Base-by-base conservation (phyloP, 1,140 invertebrate genomes). In the Ditylenchus dipsaci region DNA sequence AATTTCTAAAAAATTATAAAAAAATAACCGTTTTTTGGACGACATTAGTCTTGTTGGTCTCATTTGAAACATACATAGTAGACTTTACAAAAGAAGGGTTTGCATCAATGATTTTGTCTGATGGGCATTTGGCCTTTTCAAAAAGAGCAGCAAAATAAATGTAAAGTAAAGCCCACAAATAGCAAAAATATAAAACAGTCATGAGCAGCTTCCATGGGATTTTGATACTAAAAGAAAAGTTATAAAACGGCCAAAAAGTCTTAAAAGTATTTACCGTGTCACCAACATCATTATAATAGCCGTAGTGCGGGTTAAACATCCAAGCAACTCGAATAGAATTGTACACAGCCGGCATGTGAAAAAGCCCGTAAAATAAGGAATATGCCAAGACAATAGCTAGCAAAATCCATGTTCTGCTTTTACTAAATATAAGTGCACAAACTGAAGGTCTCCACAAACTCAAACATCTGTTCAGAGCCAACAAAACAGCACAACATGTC, bases 281-380 rank as follows among this genome's bases (percentile, higher is more conserved):
- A 23, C n/a, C 49, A n/a, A 65, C 15, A 27, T 1, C 64, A 66
- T 66, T 58, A 7, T 1, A 19, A 30, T 68, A 68, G 0, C 66
- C 66, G 42, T 19, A 15, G 27, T 68, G 66, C 5, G 66, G 66
- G 23, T 68, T 68, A 27, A 69, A 68, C n/a, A 71, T 45, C 66
- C 66, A 68, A n/a, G 67, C 66, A 30, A 45, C 65, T 1, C 15
- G 5, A 17, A 71, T 0, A 60, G 23, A 26, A 17, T 38, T 68
- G 26, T 43, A 68, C 33, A 68, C 13, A 15, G 53, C 5, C 21
- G 66, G 66, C 13, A 26, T 69, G 29, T 38, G 7, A 27, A 68
- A 69, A 5, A 68, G 30, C 23, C 67, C 30, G 21, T 45, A 43
- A 26, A 23, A 68, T 7, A 68, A 38, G 21, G 66, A 68, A 29